A percentile compares a stretch with the other conserved stretches of the same genome.
Evolutionary conservation across 2,888 invertebrate species (phyloP).

Genomic region (Lymantria dispar): DNA sequence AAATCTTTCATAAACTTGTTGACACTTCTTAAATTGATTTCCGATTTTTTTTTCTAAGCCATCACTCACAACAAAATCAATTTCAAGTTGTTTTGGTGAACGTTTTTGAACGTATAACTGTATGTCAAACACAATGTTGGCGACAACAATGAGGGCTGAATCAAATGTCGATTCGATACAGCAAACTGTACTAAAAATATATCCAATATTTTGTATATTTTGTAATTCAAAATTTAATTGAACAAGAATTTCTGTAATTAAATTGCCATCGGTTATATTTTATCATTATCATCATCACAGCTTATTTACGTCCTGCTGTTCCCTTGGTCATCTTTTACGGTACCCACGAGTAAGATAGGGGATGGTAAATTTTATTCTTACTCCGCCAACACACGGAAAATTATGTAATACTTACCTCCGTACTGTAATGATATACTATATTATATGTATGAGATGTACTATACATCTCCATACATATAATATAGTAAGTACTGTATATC

Average conservation of each 20-base stretch:
- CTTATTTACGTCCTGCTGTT: no score
- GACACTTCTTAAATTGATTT: constrained; percentile 18
- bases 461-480: no score
- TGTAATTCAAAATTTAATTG: not conserved
- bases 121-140: constrained; percentile 66
- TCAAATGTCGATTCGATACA: constrained; percentile 47
- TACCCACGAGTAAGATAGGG: no score
- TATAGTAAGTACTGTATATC: no score
- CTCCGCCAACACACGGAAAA: no score
- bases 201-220: not conserved
- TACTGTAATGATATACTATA: no score
- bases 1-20: constrained; percentile 11
- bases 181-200: not conserved
- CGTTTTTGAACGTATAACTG: constrained; percentile 63
- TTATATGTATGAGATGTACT: no score
- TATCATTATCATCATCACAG: no score
- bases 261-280: not conserved
- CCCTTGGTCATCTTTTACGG: no score
- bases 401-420: no score
- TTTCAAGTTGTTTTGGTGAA: constrained; percentile 43
- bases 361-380: no score
- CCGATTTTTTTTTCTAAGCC: constrained; percentile 27
- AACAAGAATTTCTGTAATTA: not conserved
- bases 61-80: constrained; percentile 42
- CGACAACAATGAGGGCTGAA: constrained; percentile 59